phyloP scores from a whole-genome alignment of 2,797 vertebrate genomes.

The Clarias laeviceps region DNA sequence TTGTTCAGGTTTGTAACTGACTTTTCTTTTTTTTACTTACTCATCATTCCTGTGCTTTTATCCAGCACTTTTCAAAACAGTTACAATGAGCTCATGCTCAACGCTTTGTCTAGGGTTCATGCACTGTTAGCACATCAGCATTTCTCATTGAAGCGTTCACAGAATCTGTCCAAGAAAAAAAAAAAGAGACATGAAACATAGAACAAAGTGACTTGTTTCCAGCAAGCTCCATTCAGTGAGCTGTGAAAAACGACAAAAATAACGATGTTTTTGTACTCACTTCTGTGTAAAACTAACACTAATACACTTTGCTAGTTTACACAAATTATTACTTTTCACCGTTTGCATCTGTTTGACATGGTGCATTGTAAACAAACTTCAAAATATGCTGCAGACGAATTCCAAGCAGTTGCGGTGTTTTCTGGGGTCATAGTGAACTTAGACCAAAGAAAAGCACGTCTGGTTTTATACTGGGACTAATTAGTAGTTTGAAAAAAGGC shows the following conservation, averaged over 20 bases:
- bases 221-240: neutral
- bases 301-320: neutral
- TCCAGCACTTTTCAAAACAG: neutral
- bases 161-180: neutral
- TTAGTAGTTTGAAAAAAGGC: constrained; percentile 32
- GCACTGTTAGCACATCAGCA: constrained; percentile 9
- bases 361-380: constrained; percentile 28
- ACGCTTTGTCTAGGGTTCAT: neutral
- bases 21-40: neutral
- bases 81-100: neutral
- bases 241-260: neutral
- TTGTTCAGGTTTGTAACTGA: neutral
- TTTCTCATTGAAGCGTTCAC: constrained; percentile 8
- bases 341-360: constrained; percentile 9
- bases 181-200: neutral
- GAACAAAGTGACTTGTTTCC: constrained; percentile 23
- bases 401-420: constrained; percentile 16
- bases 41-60: neutral
- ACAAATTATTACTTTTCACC: constrained; percentile 18
- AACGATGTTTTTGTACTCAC: neutral
- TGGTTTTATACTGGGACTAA: constrained; percentile 29
- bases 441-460: constrained; percentile 39
- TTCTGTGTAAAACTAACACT: neutral
- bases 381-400: neutral
- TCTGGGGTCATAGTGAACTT: constrained; percentile 26